Percentiles rank a stretch among this genome's conserved stretches.
phyloP scores from a whole-genome alignment of 2,797 vertebrate genomes.

The Kryptopterus vitreolus region DNA sequence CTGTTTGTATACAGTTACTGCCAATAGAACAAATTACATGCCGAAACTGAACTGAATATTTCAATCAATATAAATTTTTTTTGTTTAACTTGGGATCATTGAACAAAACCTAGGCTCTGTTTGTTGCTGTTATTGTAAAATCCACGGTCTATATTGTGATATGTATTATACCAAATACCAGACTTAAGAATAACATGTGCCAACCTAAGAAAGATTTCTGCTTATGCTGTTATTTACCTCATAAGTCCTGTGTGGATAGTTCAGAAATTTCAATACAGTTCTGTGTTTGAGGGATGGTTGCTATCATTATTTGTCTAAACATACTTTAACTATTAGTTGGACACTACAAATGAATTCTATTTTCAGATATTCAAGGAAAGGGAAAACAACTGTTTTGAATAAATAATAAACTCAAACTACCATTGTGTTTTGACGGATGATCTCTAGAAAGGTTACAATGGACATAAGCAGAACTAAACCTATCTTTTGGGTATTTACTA shows the following conservation, averaged over 20 bases:
- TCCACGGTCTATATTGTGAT: slow-evolving; percentile 33
- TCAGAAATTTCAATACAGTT: neutral
- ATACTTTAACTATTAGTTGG: slow-evolving; percentile 55
- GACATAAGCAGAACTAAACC: neutral
- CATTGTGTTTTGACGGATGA: neutral
- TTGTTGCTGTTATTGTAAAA: slow-evolving; percentile 59
- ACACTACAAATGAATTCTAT: slow-evolving; percentile 46
- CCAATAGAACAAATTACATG: neutral
- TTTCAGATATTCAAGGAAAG: slow-evolving; percentile 63
- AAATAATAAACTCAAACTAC: slow-evolving; percentile 53
- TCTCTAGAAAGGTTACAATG: neutral
- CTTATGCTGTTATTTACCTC: slow-evolving; percentile 3
- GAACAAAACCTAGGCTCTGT: slow-evolving; percentile 5
- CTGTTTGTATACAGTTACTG: slow-evolving; percentile 12
- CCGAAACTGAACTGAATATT: slow-evolving; percentile 14
- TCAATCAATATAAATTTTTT: slow-evolving; percentile 36
- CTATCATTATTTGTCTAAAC: slow-evolving; percentile 22
- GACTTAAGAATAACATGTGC: slow-evolving; percentile 14
- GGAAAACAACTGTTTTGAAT: slow-evolving; percentile 65
- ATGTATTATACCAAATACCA: slow-evolving; percentile 60
- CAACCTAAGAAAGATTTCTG: neutral
- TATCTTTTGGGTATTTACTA: neutral
- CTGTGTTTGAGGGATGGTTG: neutral
- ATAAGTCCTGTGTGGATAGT: neutral
- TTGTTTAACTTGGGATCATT: neutral